A percentile compares a stretch with the other conserved stretches of the same genome.
These are phyloP conservation scores for Turritopsis dohrnii DNA, from an alignment of 30 jellyfish, hydroid and myxozoan genomes.

Conservation along the genomic window DNA sequence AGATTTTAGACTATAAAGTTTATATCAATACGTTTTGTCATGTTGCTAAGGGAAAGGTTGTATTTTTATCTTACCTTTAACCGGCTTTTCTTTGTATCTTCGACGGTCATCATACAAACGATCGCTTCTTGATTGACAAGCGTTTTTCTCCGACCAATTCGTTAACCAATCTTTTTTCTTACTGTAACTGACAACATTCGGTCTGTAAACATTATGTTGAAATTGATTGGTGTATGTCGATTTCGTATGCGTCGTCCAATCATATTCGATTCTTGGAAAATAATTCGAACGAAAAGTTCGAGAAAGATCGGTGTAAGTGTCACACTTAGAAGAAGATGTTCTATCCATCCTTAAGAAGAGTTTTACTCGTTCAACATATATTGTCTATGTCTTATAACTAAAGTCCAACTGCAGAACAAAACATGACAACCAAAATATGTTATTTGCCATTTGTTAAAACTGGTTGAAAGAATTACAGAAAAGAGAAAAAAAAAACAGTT, in stretches of 20 bases:
- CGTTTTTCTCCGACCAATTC: slow-evolving; percentile 1
- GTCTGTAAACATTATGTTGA: slow-evolving; percentile 1
- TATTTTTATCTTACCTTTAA: background rate
- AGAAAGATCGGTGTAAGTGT: background rate
- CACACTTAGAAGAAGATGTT: background rate
- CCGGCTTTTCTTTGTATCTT: background rate
- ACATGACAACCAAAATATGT: background rate
- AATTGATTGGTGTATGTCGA: background rate
- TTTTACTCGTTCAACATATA: too few species aligned
- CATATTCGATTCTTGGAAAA: slow-evolving; percentile 1
- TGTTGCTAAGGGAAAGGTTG: too few species aligned
- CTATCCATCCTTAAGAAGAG: background rate
- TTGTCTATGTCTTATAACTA: too few species aligned
- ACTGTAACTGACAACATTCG: background rate
- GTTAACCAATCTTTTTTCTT: slow-evolving; percentile 5
- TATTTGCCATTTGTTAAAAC: too few species aligned
- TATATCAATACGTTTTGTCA: too few species aligned
- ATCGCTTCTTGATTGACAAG: background rate
- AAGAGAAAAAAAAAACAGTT: too few species aligned
- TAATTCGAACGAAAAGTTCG: slow-evolving; percentile 7
- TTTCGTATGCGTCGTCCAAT: background rate
- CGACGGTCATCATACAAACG: background rate
- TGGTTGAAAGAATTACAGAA: too few species aligned
- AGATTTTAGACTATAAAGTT: too few species aligned
- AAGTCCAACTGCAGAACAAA: background rate